Evolutionary conservation across 2,113 vertebrate genomes (phyloP).

Genomic region (Cyprinus carpio): DNA sequence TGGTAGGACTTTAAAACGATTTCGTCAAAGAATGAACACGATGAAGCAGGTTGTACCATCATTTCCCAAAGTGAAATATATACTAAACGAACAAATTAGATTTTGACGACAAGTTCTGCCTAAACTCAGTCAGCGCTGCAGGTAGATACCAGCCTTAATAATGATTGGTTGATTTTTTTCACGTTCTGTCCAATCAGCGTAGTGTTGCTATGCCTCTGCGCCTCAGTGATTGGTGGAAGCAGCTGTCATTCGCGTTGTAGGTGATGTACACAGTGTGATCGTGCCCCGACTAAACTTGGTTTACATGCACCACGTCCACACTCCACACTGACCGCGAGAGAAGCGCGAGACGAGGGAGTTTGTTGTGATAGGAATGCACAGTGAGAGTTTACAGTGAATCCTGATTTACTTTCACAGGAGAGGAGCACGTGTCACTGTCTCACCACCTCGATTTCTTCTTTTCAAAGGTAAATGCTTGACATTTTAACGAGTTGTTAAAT

Average conservation of each 20-base stretch:
- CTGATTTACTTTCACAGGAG: constrained; percentile 61
- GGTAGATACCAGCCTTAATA: constrained; percentile 32
- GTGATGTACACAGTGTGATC: constrained; percentile 39
- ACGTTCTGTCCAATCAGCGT: constrained; percentile 63
- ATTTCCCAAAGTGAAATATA: not conserved
- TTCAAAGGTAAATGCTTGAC: constrained; percentile 70
- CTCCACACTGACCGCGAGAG: constrained; percentile 57
- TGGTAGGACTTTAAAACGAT: not conserved
- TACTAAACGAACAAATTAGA: not conserved
- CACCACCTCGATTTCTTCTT: constrained; percentile 67
- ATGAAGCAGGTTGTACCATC: not conserved
- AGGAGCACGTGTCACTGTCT: constrained; percentile 63
- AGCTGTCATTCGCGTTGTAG: constrained; percentile 60
- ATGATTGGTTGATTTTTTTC: constrained; percentile 9
- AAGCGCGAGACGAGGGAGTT: constrained; percentile 53
- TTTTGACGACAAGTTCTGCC: not conserved
- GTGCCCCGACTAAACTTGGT: constrained; percentile 64
- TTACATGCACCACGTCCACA: constrained; percentile 75
- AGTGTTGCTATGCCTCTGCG: constrained; percentile 71
- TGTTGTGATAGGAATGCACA: constrained; percentile 56
- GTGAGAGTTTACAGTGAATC: constrained; percentile 53
- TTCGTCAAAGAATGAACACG: not conserved
- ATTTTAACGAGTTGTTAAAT: not conserved
- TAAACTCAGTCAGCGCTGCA: constrained; percentile 32
- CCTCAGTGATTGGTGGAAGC: constrained; percentile 64